These are phyloP conservation scores for Chelonia mydas DNA, from an alignment of 2,797 vertebrate genomes.

Conservation along the genomic window DNA sequence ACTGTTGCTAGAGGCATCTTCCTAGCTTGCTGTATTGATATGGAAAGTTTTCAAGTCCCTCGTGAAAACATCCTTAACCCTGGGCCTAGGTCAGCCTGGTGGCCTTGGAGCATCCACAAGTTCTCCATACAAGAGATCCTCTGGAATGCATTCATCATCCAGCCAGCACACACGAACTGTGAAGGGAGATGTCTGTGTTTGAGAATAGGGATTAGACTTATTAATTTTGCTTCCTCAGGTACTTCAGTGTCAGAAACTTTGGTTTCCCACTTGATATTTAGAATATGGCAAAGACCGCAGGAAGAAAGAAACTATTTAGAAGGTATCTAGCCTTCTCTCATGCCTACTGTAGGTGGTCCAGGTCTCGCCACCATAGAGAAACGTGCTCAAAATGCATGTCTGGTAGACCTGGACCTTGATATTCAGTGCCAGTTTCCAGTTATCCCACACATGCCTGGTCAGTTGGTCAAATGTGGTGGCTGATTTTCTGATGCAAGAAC, in stretches of 20 bases:
- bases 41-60: neutral
- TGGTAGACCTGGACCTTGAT: neutral
- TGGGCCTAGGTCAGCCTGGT: neutral
- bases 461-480: neutral
- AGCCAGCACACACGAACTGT: neutral
- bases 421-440: neutral
- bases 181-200: neutral
- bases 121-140: neutral
- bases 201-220: neutral
- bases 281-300: neutral
- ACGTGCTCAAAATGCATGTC: neutral
- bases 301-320: too few species aligned
- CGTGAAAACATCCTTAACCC: neutral
- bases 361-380: neutral
- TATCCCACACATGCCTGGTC: neutral
- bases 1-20: neutral
- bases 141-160: neutral
- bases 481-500: neutral
- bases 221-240: neutral
- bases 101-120: neutral
- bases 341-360: neutral
- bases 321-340: neutral
- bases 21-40: neutral
- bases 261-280: neutral
- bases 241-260: neutral